Percentiles rank a stretch among this genome's conserved stretches.
Evolutionary conservation across 2,797 vertebrate species (phyloP).

Genomic region (Hydrophis major): DNA sequence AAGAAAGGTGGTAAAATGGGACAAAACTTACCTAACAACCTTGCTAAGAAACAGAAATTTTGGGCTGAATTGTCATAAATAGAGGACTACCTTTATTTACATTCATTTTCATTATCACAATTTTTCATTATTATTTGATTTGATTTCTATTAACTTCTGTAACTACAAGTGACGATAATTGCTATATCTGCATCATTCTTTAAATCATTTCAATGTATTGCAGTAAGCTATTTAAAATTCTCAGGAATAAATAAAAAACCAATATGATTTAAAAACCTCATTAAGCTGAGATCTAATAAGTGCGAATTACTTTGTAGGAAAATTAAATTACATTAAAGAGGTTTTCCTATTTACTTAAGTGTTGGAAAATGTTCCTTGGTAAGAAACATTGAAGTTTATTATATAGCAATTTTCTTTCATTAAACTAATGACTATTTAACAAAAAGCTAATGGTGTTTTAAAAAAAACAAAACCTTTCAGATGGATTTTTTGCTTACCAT

Average conservation of each 20-base stretch:
- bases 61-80: neutral
- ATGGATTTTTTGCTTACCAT: neutral
- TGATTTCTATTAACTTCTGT: neutral
- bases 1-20: neutral
- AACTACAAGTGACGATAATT: neutral
- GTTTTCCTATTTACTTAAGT: neutral
- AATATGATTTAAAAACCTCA: neutral
- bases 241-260: neutral
- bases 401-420: neutral
- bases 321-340: neutral
- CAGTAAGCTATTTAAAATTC: neutral
- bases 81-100: neutral
- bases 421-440: neutral
- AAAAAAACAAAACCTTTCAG: rapidly evolving
- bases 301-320: neutral
- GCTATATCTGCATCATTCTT: neutral
- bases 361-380: neutral
- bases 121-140: neutral
- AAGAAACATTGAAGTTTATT: neutral
- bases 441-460: neutral
- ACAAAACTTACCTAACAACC: neutral
- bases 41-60: neutral
- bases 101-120: neutral
- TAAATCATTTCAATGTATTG: neutral
- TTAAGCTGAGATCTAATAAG: neutral